Percentiles rank a stretch among this genome's conserved stretches.
Evolutionary conservation across 1,140 invertebrate genomes (phyloP).

Genomic region (Pemphigus obesinymphae): DNA sequence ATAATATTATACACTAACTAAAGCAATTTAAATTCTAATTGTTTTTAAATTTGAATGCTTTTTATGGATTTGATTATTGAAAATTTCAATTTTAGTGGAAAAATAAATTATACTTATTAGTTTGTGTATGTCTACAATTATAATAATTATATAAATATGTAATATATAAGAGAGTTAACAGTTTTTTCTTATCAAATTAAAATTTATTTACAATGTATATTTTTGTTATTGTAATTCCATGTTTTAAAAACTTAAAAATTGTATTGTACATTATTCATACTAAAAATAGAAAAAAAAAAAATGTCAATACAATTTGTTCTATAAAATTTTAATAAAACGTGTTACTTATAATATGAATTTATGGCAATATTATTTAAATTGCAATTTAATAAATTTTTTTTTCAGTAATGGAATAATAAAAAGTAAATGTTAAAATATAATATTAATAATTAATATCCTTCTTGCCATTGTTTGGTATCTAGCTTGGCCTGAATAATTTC

Average conservation of each 20-base stretch:
- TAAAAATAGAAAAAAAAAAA: not conserved
- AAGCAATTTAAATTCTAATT: not conserved
- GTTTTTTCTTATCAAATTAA: not conserved
- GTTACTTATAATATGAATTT: not conserved
- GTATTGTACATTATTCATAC: not conserved
- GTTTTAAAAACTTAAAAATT: not conserved
- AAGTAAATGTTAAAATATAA: not conserved
- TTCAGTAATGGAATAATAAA: slow-evolving; percentile 17
- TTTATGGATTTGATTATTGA: not conserved
- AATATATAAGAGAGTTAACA: not conserved
- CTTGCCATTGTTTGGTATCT: slow-evolving; percentile 81
- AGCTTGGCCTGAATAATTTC: slow-evolving; percentile 77
- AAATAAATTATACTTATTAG: not conserved
- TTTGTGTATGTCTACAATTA: not conserved
- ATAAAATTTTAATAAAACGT: not conserved
- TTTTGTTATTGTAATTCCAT: not conserved
- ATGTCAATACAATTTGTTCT: not conserved
- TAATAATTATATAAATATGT: slow-evolving; percentile 4
- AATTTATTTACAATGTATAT: slow-evolving; percentile 1
- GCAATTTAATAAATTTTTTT: not conserved
- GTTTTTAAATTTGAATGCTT: not conserved
- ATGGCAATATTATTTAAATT: not conserved
- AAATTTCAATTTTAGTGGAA: not conserved
- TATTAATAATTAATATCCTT: slow-evolving; percentile 70
- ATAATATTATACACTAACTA: not conserved